phyloP scores from a whole-genome alignment of 2,888 invertebrate species.

The Branchellion lobata region DNA sequence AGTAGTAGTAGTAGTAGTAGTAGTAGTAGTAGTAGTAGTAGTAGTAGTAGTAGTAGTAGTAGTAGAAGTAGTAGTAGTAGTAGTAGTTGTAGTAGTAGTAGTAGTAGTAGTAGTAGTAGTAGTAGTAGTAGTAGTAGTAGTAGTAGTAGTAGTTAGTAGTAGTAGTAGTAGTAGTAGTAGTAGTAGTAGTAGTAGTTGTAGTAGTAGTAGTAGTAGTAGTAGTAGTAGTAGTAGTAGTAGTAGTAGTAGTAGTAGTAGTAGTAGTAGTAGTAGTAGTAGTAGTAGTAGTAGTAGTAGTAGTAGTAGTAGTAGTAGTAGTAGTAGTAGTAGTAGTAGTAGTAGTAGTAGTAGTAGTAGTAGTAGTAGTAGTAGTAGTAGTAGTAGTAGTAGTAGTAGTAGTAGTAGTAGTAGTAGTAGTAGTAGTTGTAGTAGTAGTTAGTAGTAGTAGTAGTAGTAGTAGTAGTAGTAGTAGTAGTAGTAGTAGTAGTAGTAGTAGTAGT shows the following conservation, averaged over 20 bases:
- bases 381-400: conserved; percentile 48
- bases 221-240: conserved; percentile 9
- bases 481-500: conserved; percentile 47
- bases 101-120: conserved; percentile 48
- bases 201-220: conserved; percentile 6
- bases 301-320: conserved; percentile 7
- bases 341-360: conserved; percentile 47
- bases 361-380: conserved; percentile 48
- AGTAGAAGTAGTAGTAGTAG: conserved; percentile 47
- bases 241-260: conserved; percentile 38
- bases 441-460: conserved; percentile 16
- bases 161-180: conserved; percentile 27
- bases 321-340: conserved; percentile 47
- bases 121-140: conserved; percentile 48
- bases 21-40: conserved; percentile 27
- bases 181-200: conserved; percentile 22
- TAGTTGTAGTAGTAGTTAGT: conserved; percentile 41
- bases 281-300: neutral
- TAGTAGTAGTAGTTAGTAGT: conserved; percentile 39
- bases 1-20: neutral
- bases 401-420: conserved; percentile 48
- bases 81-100: conserved; percentile 48
- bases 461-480: conserved; percentile 48
- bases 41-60: conserved; percentile 47
- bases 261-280: conserved; percentile 23